These are phyloP conservation scores for Etia nguti DNA, from an alignment of 2,113 vertebrate species.

Conservation along the genomic window DNA sequence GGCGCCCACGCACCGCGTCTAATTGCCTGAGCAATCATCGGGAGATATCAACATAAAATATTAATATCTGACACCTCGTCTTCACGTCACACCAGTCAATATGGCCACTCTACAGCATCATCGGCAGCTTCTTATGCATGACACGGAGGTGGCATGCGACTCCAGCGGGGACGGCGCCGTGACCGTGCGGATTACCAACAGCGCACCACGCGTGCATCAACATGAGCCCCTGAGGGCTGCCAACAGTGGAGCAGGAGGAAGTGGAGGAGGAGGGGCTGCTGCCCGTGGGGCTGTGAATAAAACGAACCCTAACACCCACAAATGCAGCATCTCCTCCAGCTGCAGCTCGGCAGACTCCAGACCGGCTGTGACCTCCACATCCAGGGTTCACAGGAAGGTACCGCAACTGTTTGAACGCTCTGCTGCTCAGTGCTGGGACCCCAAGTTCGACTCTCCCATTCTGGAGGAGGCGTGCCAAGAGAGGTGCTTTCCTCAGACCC, in stretches of 20 bases:
- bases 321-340: conserved; percentile 95
- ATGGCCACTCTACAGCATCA: conserved; percentile 88
- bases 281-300: conserved; percentile 47
- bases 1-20: conserved; percentile 32
- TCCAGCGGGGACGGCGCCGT: conserved; percentile 81
- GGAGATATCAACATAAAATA: background rate
- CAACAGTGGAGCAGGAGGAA: conserved; percentile 11
- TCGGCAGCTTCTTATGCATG: conserved; percentile 83
- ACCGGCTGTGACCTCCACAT: conserved; percentile 60
- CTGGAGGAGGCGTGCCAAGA: conserved; percentile 95
- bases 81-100: conserved; percentile 46
- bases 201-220: conserved; percentile 44
- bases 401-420: conserved; percentile 95
- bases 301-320: conserved; percentile 82
- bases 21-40: conserved; percentile 26
- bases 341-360: conserved; percentile 90
- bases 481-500: conserved; percentile 95
- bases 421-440: conserved; percentile 93
- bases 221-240: conserved; percentile 39
- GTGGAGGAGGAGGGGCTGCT: background rate
- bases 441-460: conserved; percentile 91
- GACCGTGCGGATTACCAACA: conserved; percentile 82
- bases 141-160: conserved; percentile 91
- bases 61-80: conserved; percentile 21
- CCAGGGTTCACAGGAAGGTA: conserved; percentile 71